Conservation (phyloP, 2,888 invertebrate species). For the Nezara viridula region DNA sequence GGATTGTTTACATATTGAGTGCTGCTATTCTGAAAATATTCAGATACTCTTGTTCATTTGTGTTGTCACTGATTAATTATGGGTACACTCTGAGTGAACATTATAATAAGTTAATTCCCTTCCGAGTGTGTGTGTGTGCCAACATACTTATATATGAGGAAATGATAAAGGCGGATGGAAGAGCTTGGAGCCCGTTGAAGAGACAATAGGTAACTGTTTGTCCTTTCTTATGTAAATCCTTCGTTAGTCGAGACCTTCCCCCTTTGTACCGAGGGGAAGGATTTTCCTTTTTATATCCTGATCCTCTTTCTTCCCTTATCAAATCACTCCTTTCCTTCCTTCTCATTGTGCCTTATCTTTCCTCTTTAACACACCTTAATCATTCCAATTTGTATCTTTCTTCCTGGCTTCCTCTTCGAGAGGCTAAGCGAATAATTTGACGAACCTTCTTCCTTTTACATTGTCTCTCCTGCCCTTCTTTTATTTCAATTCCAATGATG, state of each 20-base stretch:
- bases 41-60: too few relatives aligned
- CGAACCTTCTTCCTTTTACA: neutral
- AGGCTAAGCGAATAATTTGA: conserved; percentile 12
- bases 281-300: conserved; percentile 39
- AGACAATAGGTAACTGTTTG: conserved; percentile 48
- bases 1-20: too few relatives aligned
- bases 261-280: neutral
- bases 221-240: conserved; percentile 56
- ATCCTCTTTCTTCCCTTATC: conserved; percentile 55
- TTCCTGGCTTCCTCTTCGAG: neutral
- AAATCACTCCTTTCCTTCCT: conserved; percentile 56
- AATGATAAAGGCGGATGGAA: neutral
- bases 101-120: too few relatives aligned
- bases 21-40: too few relatives aligned
- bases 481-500: neutral
- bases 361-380: conserved; percentile 24
- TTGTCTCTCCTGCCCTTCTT: neutral
- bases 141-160: neutral
- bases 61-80: too few relatives aligned
- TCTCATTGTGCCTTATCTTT: conserved; percentile 39
- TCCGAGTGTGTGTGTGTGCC: too few relatives aligned
- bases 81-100: too few relatives aligned
- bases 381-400: conserved; percentile 20
- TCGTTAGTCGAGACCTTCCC: neutral
- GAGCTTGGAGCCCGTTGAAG: neutral